These are phyloP conservation scores for Camelus dromedarius DNA, from an alignment of 2,113 vertebrate species.

Conservation along the genomic window DNA sequence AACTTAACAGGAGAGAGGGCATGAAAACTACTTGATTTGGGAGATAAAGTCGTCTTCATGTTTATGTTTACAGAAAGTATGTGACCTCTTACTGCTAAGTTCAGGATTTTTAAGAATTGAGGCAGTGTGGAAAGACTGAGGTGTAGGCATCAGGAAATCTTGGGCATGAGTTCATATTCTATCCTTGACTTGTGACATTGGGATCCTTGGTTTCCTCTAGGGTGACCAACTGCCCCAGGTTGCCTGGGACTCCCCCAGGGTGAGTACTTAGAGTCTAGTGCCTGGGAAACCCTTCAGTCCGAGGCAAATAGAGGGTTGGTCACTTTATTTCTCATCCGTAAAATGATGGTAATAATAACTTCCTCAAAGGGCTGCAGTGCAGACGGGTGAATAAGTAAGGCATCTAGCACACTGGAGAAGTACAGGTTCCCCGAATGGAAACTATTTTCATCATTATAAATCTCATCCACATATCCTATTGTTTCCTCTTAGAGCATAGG, in stretches of 20 bases:
- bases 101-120: neutral
- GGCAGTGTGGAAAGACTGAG: neutral
- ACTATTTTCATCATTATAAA: slow-evolving; percentile 34
- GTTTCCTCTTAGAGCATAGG: slow-evolving; percentile 22
- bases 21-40: neutral
- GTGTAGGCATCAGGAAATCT: neutral
- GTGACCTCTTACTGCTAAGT: neutral
- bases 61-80: neutral
- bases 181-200: neutral
- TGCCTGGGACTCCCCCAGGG: neutral
- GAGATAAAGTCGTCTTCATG: slow-evolving; percentile 26
- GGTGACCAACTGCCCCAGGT: neutral
- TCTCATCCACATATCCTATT: slow-evolving; percentile 52
- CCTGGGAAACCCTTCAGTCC: neutral
- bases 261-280: neutral
- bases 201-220: neutral
- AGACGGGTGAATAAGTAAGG: neutral
- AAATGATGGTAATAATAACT: neutral
- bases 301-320: neutral
- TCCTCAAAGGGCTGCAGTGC: neutral
- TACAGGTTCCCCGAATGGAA: slow-evolving; percentile 28
- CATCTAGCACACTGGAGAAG: neutral
- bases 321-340: neutral
- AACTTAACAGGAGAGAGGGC: neutral
- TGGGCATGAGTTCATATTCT: neutral